phyloP scores from a whole-genome alignment of 30 jellyfish, hydroid and myxozoan genomes.

The Catostylus mosaicus region DNA sequence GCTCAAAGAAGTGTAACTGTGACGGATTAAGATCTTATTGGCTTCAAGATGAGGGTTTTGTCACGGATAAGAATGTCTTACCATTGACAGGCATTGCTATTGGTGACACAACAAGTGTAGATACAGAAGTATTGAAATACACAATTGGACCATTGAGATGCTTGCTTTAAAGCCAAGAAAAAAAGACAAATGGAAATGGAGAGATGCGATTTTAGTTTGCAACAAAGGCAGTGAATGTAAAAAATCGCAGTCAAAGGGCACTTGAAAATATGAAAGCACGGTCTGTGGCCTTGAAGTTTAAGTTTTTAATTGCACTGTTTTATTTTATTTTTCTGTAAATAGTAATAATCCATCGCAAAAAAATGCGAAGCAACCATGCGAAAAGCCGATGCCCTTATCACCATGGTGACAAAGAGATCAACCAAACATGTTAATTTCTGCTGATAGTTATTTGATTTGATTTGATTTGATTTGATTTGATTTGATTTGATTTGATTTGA shows the following conservation, averaged over 20 bases:
- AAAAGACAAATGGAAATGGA: background rate
- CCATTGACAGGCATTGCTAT: conserved; percentile 57
- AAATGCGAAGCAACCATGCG: background rate
- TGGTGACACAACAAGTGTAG: conserved; percentile 20
- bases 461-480: background rate
- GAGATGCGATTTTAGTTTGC: too few species aligned
- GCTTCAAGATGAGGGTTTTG: conserved; percentile 44
- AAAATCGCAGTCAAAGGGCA: too few species aligned
- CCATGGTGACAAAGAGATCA: too few species aligned
- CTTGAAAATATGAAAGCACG: too few species aligned
- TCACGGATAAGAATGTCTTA: conserved; percentile 7
- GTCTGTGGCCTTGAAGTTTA: too few species aligned
- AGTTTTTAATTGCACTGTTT: too few species aligned
- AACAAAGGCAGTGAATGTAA: background rate
- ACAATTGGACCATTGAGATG: conserved; percentile 41
- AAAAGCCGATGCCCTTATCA: background rate
- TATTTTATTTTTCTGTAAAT: too few species aligned
- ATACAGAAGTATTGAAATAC: conserved; percentile 27
- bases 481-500: too few species aligned
- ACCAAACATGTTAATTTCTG: background rate
- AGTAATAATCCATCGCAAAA: too few species aligned
- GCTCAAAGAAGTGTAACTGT: background rate
- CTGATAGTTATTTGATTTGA: background rate
- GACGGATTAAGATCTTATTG: too few species aligned
- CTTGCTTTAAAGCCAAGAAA: background rate